These are phyloP conservation scores for Cynoglossus semilaevis DNA, from an alignment of 2,113 vertebrate species.

Conservation along the genomic window DNA sequence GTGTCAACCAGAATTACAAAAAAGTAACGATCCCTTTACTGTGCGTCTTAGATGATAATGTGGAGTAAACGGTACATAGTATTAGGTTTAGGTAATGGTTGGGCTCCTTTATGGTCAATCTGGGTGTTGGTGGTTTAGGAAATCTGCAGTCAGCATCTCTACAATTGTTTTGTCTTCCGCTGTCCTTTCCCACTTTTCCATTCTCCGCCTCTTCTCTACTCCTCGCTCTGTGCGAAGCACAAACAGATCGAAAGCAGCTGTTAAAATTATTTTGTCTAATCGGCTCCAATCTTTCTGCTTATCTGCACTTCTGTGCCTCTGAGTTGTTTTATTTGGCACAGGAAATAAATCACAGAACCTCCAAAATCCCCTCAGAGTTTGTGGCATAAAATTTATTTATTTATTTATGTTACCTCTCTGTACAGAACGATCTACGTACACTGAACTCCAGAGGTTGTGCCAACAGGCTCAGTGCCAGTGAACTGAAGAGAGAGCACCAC, in stretches of 20 bases:
- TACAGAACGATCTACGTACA: conserved; percentile 55
- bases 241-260: conserved; percentile 74
- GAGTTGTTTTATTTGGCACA: conserved; percentile 18
- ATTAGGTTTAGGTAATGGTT: too few species aligned
- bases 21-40: too few species aligned
- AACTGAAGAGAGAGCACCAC: conserved; percentile 40
- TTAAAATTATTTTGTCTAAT: conserved; percentile 62
- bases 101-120: too few species aligned
- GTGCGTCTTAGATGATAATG: too few species aligned
- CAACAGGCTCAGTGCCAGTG: conserved; percentile 59
- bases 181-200: conserved; percentile 26
- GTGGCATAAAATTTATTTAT: conserved; percentile 42
- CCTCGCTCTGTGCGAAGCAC: conserved; percentile 38
- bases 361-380: conserved; percentile 37
- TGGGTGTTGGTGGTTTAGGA: neutral
- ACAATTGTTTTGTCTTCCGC: neutral
- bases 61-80: too few species aligned
- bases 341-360: conserved; percentile 21
- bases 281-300: conserved; percentile 30
- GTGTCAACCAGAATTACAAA: too few species aligned
- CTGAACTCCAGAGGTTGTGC: conserved; percentile 50
- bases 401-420: conserved; percentile 33
- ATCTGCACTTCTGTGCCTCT: conserved; percentile 23
- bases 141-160: conserved; percentile 9
- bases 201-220: conserved; percentile 14